Conservation (phyloP, 1,140 invertebrate species). For the Heliconius hermathena region DNA sequence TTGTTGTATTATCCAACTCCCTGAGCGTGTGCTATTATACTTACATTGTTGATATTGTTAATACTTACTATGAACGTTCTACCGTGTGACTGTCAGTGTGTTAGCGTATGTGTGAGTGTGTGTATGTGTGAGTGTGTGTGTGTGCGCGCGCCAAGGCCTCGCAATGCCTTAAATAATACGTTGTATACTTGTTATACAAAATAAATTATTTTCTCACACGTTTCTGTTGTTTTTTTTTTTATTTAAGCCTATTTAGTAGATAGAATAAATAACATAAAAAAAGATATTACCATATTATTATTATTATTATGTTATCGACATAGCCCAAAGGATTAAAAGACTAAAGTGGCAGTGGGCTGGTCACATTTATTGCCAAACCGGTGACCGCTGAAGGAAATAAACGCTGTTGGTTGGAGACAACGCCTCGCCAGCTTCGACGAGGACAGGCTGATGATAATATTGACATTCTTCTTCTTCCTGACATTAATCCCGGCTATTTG, state of each 20-base stretch:
- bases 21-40: background rate
- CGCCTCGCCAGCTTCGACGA: no score
- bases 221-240: constrained; percentile 54
- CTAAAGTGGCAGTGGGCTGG: no score
- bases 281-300: no score
- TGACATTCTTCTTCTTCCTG: no score
- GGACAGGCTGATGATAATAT: no score
- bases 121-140: constrained; percentile 84
- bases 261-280: no score
- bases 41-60: background rate
- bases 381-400: no score
- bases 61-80: background rate
- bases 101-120: background rate
- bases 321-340: no score
- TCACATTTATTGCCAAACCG: no score
- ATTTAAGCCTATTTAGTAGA: constrained; percentile 13
- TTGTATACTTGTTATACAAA: constrained; percentile 48
- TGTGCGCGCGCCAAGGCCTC: constrained; percentile 55
- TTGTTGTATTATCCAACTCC: background rate
- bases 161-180: constrained; percentile 14
- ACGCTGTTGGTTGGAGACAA: no score
- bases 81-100: background rate
- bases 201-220: constrained; percentile 69
- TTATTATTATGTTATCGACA: no score
- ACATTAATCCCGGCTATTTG: no score